A percentile compares a stretch with the other conserved stretches of the same genome.
These are phyloP conservation scores for Australoheros facetus DNA, from an alignment of 2,797 vertebrate species.

Conservation along the genomic window DNA sequence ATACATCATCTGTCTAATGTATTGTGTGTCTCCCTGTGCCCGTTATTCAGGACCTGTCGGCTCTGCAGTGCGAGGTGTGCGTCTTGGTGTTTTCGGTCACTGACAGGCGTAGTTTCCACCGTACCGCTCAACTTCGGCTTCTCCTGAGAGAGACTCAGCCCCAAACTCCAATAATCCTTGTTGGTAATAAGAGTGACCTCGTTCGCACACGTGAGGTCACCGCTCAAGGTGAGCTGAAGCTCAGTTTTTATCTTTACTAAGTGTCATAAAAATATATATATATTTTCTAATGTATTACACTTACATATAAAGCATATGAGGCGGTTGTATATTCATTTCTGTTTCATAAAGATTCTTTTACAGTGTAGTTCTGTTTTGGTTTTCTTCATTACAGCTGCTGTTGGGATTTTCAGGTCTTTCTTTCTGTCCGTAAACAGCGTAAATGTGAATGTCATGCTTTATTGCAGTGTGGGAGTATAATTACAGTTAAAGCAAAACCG, in stretches of 20 bases:
- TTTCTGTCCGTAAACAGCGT: slow-evolving; percentile 50
- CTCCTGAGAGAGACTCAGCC: slow-evolving; percentile 84
- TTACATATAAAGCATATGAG: not conserved
- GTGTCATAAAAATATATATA: no score
- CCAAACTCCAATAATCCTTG: slow-evolving; percentile 87
- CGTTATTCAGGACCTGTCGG: slow-evolving; percentile 81
- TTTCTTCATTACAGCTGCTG: not conserved
- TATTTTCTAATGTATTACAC: not conserved
- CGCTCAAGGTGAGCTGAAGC: slow-evolving; percentile 77
- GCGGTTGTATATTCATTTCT: no score
- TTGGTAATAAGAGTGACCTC: slow-evolving; percentile 90
- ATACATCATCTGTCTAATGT: not conserved
- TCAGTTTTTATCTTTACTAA: not conserved
- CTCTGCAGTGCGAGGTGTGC: slow-evolving; percentile 85
- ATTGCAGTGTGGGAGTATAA: slow-evolving; percentile 55
- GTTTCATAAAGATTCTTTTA: not conserved
- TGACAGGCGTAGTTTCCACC: slow-evolving; percentile 86
- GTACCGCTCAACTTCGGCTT: slow-evolving; percentile 85
- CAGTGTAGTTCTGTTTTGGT: not conserved
- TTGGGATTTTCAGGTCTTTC: slow-evolving; percentile 32
- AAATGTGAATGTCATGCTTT: slow-evolving; percentile 47
- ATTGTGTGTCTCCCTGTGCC: not conserved
- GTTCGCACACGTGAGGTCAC: slow-evolving; percentile 87
- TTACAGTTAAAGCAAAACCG: slow-evolving; percentile 39
- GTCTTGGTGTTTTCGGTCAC: slow-evolving; percentile 89